Base-by-base conservation (phyloP, 1,140 invertebrate genomes). In the Papilio dardanus region DNA sequence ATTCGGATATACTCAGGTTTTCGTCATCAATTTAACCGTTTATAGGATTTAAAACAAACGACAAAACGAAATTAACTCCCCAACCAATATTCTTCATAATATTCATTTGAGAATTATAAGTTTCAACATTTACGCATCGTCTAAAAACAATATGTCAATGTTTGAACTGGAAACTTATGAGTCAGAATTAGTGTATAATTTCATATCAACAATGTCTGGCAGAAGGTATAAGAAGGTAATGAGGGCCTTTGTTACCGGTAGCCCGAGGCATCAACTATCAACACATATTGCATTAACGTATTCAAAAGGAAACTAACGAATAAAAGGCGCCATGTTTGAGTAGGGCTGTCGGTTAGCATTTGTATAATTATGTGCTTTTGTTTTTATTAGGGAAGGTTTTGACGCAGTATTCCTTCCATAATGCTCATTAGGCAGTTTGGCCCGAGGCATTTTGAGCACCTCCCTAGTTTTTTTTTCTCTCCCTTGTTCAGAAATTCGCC, bases 281-380 rank as follows among this genome's bases (percentile, higher is more conserved):
- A 69, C 71, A 73, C 46, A 73, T 73, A 73, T 73, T 19, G n/a
- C 46, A 73, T 73, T 73, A 73, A 73, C 37, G 50, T 19, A 73
- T 73, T 73, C 71, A 58, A 73, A 73, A 73, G 71, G 46, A 73
- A 73, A 73, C 42, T n/a, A 30, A 30, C 40, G 31, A 71, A 71
- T 50, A 69, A 69, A 71, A 46, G 69, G 40, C 69, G 69, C 40
- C 71, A 35, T 73, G 71, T 73, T 73, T 31, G 71, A 73, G 71
- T 35, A 35, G 42, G 40, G 40, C 71, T 35, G 71, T 73, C 71
- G 46, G 71, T 73, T 33, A 73, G 46, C 71, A 54, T 73, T 58
- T 73, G 71, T 73, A 58, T 73, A 73, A 73, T 73, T 73, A 73
- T 73, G 46, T 73, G 71, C 71, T 73, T 73, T 73, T 73, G 71